Evolutionary conservation across 1,140 invertebrate genomes (phyloP).

Genomic region (Oncopeltus fasciatus): DNA sequence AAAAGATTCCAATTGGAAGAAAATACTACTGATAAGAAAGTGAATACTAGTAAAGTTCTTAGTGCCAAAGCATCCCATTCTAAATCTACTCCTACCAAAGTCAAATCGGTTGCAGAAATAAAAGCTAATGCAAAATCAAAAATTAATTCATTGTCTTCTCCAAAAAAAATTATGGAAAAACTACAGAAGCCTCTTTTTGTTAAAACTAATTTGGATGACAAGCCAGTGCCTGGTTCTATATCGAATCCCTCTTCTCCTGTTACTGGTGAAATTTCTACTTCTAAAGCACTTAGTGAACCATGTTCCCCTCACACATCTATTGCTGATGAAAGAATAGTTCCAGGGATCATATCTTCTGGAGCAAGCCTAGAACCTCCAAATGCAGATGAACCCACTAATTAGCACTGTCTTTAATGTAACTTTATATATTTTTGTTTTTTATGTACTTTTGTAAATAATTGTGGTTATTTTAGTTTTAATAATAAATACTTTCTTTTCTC

Average conservation of each 20-base stretch:
- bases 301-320: background rate
- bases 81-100: too few species aligned
- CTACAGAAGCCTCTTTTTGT: background rate
- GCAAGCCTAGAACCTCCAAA: background rate
- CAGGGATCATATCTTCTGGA: background rate
- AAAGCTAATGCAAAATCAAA: constrained; percentile 5
- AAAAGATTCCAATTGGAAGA: too few species aligned
- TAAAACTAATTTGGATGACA: background rate
- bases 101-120: constrained; percentile 5
- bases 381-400: too few species aligned
- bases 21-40: too few species aligned
- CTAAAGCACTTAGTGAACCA: background rate
- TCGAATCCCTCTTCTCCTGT: background rate
- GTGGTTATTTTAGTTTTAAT: too few species aligned
- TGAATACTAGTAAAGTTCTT: background rate
- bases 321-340: background rate
- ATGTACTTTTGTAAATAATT: too few species aligned
- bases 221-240: background rate
- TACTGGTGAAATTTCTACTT: background rate
- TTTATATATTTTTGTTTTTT: too few species aligned
- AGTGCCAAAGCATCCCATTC: background rate
- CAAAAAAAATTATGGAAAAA: background rate
- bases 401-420: too few species aligned
- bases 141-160: background rate
- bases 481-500: too few species aligned